phyloP scores from a whole-genome alignment of 2,797 vertebrate species.

The Clarias fuscus region DNA sequence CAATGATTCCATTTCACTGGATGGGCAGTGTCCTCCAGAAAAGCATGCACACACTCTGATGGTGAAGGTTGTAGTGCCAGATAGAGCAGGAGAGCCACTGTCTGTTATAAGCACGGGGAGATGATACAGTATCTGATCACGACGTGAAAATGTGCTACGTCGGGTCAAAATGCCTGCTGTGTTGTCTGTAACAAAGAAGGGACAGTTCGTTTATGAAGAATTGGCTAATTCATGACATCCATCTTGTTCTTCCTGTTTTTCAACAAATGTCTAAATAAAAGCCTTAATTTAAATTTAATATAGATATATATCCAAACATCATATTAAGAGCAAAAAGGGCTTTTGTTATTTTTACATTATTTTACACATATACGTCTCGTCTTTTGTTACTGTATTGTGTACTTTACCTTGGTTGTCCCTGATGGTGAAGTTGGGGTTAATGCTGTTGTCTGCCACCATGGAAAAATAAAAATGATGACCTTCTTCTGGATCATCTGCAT shows the following conservation, averaged over 20 bases:
- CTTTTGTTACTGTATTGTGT: neutral
- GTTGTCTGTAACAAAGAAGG: conserved; percentile 80
- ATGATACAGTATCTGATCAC: conserved; percentile 78
- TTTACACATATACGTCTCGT: neutral
- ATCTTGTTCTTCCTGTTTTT: neutral
- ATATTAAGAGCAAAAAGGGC: neutral
- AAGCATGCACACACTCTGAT: conserved; percentile 86
- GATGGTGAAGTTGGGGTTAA: conserved; percentile 84
- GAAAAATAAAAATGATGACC: conserved; percentile 85
- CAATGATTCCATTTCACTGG: conserved; percentile 73
- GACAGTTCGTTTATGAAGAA: neutral
- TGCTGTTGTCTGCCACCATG: conserved; percentile 75
- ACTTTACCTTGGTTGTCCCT: conserved; percentile 87
- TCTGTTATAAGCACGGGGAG: conserved; percentile 85
- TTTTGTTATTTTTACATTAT: neutral
- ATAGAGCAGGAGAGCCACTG: conserved; percentile 82
- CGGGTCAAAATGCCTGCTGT: conserved; percentile 87
- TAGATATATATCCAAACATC: neutral
- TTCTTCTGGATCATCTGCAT: conserved; percentile 81
- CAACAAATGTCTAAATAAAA: neutral
- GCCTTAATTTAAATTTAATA: neutral
- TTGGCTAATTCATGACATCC: neutral
- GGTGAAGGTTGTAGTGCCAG: conserved; percentile 87
- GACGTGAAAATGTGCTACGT: conserved; percentile 79
- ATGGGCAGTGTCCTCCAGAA: conserved; percentile 68